Base-by-base conservation (phyloP, 2,888 invertebrate species). In the Dendrolimus pini region DNA sequence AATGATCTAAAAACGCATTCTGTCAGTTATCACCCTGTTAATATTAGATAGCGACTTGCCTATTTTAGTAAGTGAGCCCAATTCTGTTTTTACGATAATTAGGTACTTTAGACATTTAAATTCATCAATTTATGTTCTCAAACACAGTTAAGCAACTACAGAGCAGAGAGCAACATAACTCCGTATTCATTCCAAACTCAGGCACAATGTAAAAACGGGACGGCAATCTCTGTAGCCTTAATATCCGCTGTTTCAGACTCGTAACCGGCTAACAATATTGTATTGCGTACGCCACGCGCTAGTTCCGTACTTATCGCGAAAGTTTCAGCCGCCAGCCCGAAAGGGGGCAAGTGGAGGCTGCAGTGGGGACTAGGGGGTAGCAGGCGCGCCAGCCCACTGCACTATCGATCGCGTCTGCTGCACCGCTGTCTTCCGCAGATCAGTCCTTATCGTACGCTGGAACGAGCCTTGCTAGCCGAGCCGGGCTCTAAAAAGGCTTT, bases 211-310 rank as follows among this genome's bases (percentile, higher is more conserved):
- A 85, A 85, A 87, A 87, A 87, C 80, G 79, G 81, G 68, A 75
- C 78, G 76, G 71, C 75, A 77, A 80, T 82, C 77, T 75, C 78
- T 82, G 82, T 83, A 82, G 86, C 85, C 86, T 87, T 89, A 88
- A 89, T 89, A 88, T 88, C 89, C 87, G 88, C 83, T 83, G 87
- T 87, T 88, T 82, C 83, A 87, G 83, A 80, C 87, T 88, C 85
- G 84, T 84, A 88, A 86, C 86, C 82, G 82, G 85, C 86, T 88
- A 89, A 89, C 89, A 89, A 89, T 90, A 89, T 90, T 89, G 89
- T 87, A 82, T 87, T 89, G 89, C 89, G 89, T 90, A 88, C 86
- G 79, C 82, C 82, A 88, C 89, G 88, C 89, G 89, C 84, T 89
- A 88, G 88, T 89, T 89, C 83, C 80, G 85, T 87, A 90, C 89